Conservation (phyloP, 2,113 vertebrate genomes). For the Shinisaurus crocodilurus region DNA sequence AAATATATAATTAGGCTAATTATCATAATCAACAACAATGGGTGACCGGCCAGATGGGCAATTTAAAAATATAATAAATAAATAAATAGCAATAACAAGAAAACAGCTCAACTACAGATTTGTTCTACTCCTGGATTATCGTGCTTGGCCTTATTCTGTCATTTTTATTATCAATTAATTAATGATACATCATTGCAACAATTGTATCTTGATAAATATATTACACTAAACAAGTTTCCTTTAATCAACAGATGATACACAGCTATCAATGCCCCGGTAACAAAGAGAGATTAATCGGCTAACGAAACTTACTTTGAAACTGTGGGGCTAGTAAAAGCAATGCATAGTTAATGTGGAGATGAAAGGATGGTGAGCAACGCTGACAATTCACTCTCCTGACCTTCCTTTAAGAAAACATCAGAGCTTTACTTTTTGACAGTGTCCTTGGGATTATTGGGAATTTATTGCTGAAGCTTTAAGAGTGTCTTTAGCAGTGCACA, state of each 20-base stretch:
- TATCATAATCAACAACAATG: background rate
- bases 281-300: conserved; percentile 60
- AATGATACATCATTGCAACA: conserved; percentile 2
- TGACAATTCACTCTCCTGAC: conserved; percentile 47
- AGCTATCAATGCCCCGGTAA: conserved; percentile 28
- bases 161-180: background rate
- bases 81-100: background rate
- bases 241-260: conserved; percentile 6
- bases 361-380: conserved; percentile 38
- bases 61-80: too few species aligned
- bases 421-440: conserved; percentile 27
- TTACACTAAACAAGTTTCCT: conserved; percentile 44
- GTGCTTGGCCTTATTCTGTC: background rate
- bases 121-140: background rate
- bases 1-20: background rate
- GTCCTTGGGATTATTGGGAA: conserved; percentile 10
- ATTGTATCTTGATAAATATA: conserved; percentile 29
- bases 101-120: background rate
- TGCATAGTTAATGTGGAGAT: conserved; percentile 53
- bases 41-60: too few species aligned
- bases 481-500: background rate
- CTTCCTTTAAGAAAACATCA: conserved; percentile 41
- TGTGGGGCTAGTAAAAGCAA: conserved; percentile 48
- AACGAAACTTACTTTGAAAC: conserved; percentile 51
- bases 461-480: conserved; percentile 2